phyloP scores from a whole-genome alignment of 2,797 vertebrate genomes.

The Gastrophryne carolinensis region DNA sequence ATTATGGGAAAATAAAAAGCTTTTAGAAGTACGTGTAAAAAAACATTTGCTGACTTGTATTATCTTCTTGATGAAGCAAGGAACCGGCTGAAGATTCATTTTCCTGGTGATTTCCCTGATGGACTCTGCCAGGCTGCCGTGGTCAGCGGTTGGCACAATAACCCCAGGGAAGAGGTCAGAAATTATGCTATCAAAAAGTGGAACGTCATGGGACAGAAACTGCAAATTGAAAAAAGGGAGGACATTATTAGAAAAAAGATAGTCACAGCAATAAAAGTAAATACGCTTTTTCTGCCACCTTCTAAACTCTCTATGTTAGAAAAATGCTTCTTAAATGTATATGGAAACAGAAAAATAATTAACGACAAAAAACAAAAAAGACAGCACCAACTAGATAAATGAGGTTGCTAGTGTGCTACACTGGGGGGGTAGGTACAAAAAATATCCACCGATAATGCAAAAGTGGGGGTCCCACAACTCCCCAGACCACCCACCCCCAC shows the following conservation, averaged over 20 bases:
- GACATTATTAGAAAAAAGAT: conserved; percentile 37
- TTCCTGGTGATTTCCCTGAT: conserved; percentile 69
- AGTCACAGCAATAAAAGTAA: conserved; percentile 19
- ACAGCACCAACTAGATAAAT: too few species aligned
- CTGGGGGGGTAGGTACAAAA: too few species aligned
- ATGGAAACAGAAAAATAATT: too few species aligned
- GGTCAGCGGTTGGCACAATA: conserved; percentile 59
- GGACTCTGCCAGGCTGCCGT: conserved; percentile 56
- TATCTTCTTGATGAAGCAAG: conserved; percentile 64
- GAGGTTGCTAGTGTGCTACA: too few species aligned
- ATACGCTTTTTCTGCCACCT: conserved; percentile 3
- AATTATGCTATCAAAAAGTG: conserved; percentile 64
- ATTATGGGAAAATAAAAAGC: conserved; percentile 1
- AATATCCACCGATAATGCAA: too few species aligned
- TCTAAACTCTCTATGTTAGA: conserved; percentile 47
- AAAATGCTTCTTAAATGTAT: not conserved
- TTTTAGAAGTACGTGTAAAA: conserved; percentile 37
- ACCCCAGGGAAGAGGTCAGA: conserved; percentile 64
- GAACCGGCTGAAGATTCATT: conserved; percentile 64
- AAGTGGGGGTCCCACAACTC: too few species aligned
- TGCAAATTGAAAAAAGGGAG: conserved; percentile 57
- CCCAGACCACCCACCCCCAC: too few species aligned
- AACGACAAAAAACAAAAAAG: too few species aligned
- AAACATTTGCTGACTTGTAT: conserved; percentile 62
- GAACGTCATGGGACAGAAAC: conserved; percentile 57